Percentiles rank a stretch among this genome's conserved stretches.
Evolutionary conservation across 1,140 invertebrate species (phyloP).

Genomic region (Maconellicoccus hirsutus): DNA sequence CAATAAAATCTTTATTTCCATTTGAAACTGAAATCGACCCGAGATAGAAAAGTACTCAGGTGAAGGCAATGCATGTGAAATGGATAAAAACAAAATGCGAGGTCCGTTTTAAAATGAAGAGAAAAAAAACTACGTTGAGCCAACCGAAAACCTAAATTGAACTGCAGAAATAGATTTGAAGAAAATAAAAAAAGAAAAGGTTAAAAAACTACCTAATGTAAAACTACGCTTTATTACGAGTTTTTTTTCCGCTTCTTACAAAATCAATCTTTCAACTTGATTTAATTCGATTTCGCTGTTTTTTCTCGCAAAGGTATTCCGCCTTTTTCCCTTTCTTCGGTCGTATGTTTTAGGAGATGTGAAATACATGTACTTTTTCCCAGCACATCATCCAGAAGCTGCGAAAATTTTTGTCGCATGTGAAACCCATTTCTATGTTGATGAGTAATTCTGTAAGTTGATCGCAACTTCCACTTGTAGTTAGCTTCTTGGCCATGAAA

Average conservation of each 20-base stretch:
- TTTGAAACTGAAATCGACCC: background rate
- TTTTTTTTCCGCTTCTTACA: background rate
- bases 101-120: constrained; percentile 3
- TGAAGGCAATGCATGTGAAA: constrained; percentile 7
- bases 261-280: background rate
- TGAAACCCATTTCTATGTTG: too few species aligned
- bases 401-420: too few species aligned
- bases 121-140: background rate
- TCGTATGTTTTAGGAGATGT: too few species aligned
- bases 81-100: constrained; percentile 9
- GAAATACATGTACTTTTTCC: too few species aligned
- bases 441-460: too few species aligned
- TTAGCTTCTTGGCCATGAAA: too few species aligned
- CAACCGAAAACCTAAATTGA: background rate
- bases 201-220: constrained; percentile 1
- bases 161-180: background rate
- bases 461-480: too few species aligned
- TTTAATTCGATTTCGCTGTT: background rate
- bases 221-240: background rate
- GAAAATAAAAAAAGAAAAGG: background rate
- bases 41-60: constrained; percentile 3
- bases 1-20: constrained; percentile 10
- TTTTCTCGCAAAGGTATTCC: background rate
- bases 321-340: too few species aligned
- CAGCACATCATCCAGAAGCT: too few species aligned